These are phyloP conservation scores for Drosophila jambulina DNA, from an alignment of 1,140 invertebrate species.

Conservation along the genomic window DNA sequence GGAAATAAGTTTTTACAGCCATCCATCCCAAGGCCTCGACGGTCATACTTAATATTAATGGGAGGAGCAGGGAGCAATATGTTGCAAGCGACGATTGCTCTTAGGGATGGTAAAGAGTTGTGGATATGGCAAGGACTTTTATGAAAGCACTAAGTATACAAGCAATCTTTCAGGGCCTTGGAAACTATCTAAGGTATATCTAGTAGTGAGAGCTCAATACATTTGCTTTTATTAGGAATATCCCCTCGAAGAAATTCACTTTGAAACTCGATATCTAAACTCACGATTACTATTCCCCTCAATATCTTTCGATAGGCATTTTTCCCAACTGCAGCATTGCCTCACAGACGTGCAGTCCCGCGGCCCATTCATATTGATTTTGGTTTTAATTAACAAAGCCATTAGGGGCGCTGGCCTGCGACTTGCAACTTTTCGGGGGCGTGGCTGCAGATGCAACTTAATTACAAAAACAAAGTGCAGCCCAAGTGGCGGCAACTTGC, in stretches of 20 bases:
- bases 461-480: conserved; percentile 74
- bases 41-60: conserved; percentile 18
- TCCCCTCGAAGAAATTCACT: too few species aligned
- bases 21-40: not conserved
- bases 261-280: too few species aligned
- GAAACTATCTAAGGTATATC: not conserved
- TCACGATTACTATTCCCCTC: not conserved
- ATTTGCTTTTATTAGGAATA: too few species aligned
- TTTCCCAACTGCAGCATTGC: conserved; percentile 24
- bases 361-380: conserved; percentile 66
- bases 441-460: conserved; percentile 73
- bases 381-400: conserved; percentile 80
- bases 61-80: conserved; percentile 4
- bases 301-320: not conserved
- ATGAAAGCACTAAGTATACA: too few species aligned
- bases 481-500: conserved; percentile 58
- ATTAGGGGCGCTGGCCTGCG: conserved; percentile 65
- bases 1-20: conserved; percentile 13
- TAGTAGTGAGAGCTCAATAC: too few species aligned
- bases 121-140: too few species aligned
- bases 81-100: not conserved
- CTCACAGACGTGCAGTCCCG: conserved; percentile 11
- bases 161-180: not conserved
- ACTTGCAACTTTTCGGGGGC: conserved; percentile 23
- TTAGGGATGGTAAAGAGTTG: conserved; percentile 7